Base-by-base conservation (phyloP, 2,797 vertebrate species). In the Neoniphon sammara region DNA sequence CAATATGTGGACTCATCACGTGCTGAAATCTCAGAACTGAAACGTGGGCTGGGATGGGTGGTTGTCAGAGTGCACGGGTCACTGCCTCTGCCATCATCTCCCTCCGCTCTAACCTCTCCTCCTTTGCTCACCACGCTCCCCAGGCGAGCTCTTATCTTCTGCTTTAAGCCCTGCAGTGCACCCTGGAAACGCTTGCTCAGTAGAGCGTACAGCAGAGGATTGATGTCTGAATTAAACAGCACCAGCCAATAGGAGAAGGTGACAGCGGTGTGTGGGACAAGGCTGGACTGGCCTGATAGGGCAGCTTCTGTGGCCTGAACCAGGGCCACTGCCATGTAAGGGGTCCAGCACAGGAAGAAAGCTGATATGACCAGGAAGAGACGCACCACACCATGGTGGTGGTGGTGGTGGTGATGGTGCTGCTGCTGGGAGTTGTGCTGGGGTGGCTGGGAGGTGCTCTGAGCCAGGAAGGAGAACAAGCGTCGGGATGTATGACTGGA, bases 291-390 rank as follows among this genome's bases (percentile, higher is more conserved):
- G 31, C 85, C 85, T 10, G 85, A 88, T 31, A 94, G 80, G 1
- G 93, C 93, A 0, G 79, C 88, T 87, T 95, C 95, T 12, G 92
- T 85, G 39, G 95, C 93, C 85, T 94, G 94, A 56, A 95, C 73
- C 49, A 96, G 62, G 20, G 92, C 90, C n/a, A 96, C 89, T 0
- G 91, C 77, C 11, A 95, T 88, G 69, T 94, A 95, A 1, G 95
- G 95, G 1, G 92, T 94, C 95, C 95, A 96, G 90, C 95, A 96
- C 20, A 95, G 81, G 77, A 96, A 92, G 80, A 96, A 96, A n/a
- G 92, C 91, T 0, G 83, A 78, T 18, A 96, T 94, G 76, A 96
- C 91, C 80, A 96, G 52, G 66, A 96, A 89, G 79, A 96, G 92
- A 20, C 94, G 94, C 30, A 92, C 30, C n/a, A 93, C 62, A 14